Conservation (phyloP, 2,797 vertebrate genomes). For the Falco novaeseelandiae region DNA sequence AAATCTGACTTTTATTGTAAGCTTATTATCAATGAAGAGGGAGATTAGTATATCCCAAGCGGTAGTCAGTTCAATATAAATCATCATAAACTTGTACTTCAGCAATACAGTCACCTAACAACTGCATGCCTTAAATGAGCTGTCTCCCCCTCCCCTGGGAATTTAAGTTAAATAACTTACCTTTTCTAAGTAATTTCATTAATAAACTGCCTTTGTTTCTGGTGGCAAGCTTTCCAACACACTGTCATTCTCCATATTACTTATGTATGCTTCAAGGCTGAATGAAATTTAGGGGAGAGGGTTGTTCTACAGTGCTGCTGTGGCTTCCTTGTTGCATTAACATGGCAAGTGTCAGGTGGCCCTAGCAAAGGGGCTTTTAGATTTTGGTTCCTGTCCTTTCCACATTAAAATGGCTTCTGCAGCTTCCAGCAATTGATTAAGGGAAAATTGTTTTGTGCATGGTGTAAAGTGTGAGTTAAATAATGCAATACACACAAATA, state of each 20-base stretch:
- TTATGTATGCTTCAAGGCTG: background rate
- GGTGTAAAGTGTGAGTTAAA: background rate
- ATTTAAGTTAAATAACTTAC: background rate
- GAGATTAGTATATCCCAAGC: background rate
- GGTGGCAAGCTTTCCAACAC: background rate
- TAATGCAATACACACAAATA: background rate
- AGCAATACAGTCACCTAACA: background rate
- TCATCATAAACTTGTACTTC: background rate
- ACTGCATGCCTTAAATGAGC: background rate
- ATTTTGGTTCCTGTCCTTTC: background rate
- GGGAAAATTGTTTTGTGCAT: background rate
- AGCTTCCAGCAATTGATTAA: background rate
- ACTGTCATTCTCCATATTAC: background rate
- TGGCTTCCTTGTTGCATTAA: background rate
- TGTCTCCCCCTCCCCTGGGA: background rate
- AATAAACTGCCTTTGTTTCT: background rate
- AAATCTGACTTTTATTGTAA: background rate
- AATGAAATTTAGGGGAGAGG: background rate
- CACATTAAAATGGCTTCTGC: background rate
- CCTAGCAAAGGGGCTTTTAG: background rate
- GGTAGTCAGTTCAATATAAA: background rate
- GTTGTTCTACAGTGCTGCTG: background rate
- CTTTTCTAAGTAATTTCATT: background rate
- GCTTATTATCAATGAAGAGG: background rate
- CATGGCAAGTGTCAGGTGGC: rapidly evolving